These are phyloP conservation scores for Zaprionus ornatus DNA, from an alignment of 1,140 invertebrate genomes.

Conservation along the genomic window DNA sequence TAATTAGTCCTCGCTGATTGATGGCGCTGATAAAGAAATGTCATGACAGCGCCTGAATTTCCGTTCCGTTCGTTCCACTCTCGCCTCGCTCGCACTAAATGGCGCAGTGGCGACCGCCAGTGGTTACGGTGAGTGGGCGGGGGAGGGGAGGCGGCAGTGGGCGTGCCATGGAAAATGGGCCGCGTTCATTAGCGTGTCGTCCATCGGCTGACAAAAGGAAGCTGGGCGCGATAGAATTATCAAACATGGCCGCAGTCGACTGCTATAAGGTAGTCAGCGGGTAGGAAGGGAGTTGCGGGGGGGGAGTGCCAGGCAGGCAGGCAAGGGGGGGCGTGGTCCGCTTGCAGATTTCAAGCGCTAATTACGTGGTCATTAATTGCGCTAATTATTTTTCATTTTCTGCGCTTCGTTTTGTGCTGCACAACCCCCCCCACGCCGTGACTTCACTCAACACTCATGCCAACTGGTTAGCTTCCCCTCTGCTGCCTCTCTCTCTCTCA, in stretches of 20 bases:
- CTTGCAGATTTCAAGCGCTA: conserved; percentile 73
- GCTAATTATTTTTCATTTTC: conserved; percentile 83
- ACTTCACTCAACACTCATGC: background rate
- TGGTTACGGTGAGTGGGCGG: too few species aligned
- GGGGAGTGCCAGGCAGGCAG: background rate
- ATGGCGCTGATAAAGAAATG: conserved; percentile 75
- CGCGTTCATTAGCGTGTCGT: conserved; percentile 51
- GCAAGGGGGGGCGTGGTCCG: background rate
- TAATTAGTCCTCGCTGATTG: conserved; percentile 65
- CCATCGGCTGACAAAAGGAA: conserved; percentile 58
- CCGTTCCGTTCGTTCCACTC: conserved; percentile 43
- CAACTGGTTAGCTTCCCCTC: background rate
- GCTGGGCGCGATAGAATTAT: conserved; percentile 76
- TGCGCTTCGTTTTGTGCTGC: conserved; percentile 41
- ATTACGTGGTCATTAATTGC: conserved; percentile 83
- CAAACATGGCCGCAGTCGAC: conserved; percentile 67
- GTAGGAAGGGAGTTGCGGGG: background rate
- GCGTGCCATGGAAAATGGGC: conserved; percentile 25
- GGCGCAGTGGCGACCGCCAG: conserved; percentile 1
- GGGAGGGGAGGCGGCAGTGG: conserved; percentile 2
- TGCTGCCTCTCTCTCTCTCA: background rate
- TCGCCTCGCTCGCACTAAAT: conserved; percentile 9
- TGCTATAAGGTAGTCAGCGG: conserved; percentile 51
- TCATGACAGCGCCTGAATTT: conserved; percentile 74
- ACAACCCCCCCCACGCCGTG: background rate